Conservation (phyloP, 2,113 vertebrate genomes). For the Eulemur rufifrons region DNA sequence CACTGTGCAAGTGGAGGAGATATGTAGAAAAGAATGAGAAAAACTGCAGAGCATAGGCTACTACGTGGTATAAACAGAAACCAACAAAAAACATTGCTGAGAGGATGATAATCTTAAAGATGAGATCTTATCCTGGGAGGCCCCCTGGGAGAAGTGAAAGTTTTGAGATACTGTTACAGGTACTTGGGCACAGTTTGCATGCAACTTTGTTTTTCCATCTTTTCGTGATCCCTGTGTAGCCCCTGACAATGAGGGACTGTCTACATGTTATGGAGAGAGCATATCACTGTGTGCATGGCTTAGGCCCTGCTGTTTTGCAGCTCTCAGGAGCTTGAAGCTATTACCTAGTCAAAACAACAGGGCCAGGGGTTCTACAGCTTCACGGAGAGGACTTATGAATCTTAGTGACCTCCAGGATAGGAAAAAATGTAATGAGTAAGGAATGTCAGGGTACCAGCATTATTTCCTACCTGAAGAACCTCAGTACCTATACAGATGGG, state of each 20-base stretch:
- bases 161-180: not conserved
- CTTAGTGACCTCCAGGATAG: not conserved
- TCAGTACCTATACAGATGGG: not conserved
- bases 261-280: not conserved
- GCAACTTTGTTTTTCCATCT: not conserved
- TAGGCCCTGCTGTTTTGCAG: not conserved
- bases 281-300: not conserved
- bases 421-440: not conserved
- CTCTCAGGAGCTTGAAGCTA: not conserved
- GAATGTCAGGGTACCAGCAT: not conserved
- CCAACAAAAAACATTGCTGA: not conserved
- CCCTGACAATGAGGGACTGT: not conserved
- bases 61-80: not conserved
- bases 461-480: not conserved
- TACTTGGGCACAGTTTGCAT: not conserved
- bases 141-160: not conserved
- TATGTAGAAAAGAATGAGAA: not conserved
- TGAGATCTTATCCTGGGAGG: not conserved
- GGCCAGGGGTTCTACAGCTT: not conserved
- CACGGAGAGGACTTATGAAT: not conserved
- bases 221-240: fast-evolving
- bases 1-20: not conserved
- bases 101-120: not conserved
- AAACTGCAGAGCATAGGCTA: not conserved
- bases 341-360: not conserved